phyloP scores from a whole-genome alignment of 2,888 invertebrate species.

The Stenodera caucasica region DNA sequence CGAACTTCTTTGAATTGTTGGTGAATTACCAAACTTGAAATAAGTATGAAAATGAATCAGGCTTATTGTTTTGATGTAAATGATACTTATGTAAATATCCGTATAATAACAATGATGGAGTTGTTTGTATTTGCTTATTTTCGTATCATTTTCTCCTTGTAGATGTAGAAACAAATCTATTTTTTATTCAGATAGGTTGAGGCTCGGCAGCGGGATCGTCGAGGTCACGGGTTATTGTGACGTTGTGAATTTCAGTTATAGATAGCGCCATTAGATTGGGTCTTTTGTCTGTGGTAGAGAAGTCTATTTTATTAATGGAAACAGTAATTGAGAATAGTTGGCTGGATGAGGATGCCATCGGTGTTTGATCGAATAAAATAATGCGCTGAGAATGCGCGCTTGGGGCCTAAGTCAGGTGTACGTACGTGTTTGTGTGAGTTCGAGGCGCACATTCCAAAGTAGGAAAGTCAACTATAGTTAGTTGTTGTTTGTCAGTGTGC shows the following conservation, averaged over 20 bases:
- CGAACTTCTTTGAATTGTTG: too few relatives aligned
- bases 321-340: neutral
- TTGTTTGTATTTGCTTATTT: too few relatives aligned
- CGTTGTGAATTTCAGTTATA: neutral
- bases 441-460: constrained; percentile 20
- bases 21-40: too few relatives aligned
- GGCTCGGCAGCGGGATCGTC: neutral
- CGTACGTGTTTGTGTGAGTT: constrained; percentile 11
- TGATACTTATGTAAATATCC: too few relatives aligned
- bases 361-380: constrained; percentile 11
- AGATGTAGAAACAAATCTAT: too few relatives aligned
- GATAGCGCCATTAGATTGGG: constrained; percentile 1
- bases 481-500: constrained; percentile 3
- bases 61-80: too few relatives aligned
- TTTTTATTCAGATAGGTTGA: too few relatives aligned
- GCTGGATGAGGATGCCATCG: constrained; percentile 14
- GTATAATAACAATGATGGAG: too few relatives aligned
- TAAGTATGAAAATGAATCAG: too few relatives aligned
- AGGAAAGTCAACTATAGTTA: constrained; percentile 21
- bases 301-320: constrained; percentile 2
- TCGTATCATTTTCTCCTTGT: too few relatives aligned
- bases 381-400: constrained; percentile 15
- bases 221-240: neutral
- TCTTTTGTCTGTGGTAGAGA: neutral
- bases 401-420: constrained; percentile 22